Conservation (phyloP, 2,113 vertebrate genomes). For the Paedocypris sp. region DNA sequence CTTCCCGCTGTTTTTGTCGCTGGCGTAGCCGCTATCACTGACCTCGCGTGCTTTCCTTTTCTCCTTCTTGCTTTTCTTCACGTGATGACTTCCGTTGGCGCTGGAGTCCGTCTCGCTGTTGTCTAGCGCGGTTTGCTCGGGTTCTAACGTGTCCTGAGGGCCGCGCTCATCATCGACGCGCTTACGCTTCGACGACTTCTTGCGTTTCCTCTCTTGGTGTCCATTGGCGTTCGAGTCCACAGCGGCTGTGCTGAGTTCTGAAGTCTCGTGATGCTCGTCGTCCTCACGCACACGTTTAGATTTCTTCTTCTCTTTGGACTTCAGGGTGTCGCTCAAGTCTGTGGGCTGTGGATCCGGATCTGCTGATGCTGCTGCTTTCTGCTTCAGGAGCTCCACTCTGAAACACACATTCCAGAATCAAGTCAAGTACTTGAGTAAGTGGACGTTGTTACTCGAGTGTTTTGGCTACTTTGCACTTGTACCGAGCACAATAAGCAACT, state of each 20-base stretch:
- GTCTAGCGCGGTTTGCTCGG: neutral
- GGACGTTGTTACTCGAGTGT: too few relatives aligned
- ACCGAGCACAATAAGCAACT: too few relatives aligned
- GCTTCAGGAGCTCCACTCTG: conserved; percentile 54
- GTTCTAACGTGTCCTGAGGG: neutral
- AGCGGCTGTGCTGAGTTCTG: too few relatives aligned
- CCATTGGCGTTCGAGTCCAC: too few relatives aligned
- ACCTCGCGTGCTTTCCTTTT: conserved; percentile 44
- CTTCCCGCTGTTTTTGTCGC: conserved; percentile 68
- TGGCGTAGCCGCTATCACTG: conserved; percentile 62
- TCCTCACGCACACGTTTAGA: conserved; percentile 27
- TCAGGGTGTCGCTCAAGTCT: neutral
- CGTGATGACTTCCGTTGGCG: conserved; percentile 12
- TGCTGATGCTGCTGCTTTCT: neutral
- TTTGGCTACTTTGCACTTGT: too few relatives aligned
- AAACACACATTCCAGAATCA: too few relatives aligned
- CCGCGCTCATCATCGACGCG: neutral
- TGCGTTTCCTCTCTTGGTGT: too few relatives aligned
- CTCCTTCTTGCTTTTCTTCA: conserved; percentile 44
- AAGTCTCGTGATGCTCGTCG: too few relatives aligned
- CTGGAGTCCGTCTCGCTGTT: neutral
- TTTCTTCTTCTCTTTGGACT: conserved; percentile 55
- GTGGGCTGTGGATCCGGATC: neutral
- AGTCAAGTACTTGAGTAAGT: too few relatives aligned
- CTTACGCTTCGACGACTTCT: neutral